Evolutionary conservation across 2,113 vertebrate genomes (phyloP).

Genomic region (Ploceus nigricollis): DNA sequence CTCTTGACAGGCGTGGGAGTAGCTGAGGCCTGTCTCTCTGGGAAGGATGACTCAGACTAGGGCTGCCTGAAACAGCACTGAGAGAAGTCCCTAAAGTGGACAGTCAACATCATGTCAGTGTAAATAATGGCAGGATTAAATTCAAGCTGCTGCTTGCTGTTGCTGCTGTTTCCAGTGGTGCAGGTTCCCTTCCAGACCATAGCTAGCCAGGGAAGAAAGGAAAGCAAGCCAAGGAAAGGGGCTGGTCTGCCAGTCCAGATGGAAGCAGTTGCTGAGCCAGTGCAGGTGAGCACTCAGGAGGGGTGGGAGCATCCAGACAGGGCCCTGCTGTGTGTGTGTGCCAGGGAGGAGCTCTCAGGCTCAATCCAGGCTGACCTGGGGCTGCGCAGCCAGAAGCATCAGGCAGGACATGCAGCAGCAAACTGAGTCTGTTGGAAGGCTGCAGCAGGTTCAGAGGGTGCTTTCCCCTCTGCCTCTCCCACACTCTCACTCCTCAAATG

Average conservation of each 20-base stretch:
- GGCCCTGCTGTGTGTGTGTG: background rate
- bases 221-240: background rate
- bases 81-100: background rate
- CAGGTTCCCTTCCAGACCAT: background rate
- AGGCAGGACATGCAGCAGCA: background rate
- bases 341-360: background rate
- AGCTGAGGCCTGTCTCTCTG: background rate
- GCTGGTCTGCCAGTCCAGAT: background rate
- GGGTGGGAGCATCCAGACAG: background rate
- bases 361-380: background rate
- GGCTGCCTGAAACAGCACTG: background rate
- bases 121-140: background rate
- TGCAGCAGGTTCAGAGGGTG: background rate
- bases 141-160: background rate
- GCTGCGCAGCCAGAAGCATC: background rate
- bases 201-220: background rate
- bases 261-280: background rate
- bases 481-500: background rate
- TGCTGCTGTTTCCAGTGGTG: background rate
- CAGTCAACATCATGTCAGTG: background rate
- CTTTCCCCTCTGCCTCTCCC: background rate
- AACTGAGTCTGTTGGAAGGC: background rate
- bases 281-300: background rate
- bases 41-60: background rate
- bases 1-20: background rate